Conservation (phyloP, 2,888 invertebrate genomes). For the Stenichneumon culpator region DNA sequence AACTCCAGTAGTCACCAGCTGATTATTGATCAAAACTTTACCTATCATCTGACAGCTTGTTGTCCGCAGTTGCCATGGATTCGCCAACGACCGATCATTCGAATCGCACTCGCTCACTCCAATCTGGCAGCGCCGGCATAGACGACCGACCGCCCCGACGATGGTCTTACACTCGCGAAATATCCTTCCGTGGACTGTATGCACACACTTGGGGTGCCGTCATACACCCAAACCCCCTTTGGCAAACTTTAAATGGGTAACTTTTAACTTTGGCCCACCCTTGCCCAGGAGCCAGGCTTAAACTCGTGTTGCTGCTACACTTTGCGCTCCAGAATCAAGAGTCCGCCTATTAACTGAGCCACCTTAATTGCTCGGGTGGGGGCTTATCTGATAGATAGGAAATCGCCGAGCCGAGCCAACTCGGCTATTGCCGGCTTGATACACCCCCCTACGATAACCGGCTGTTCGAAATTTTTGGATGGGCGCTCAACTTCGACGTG, state of each 20-base stretch:
- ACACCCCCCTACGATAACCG: neutral
- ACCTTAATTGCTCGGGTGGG: conserved; percentile 65
- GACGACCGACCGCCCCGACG: conserved; percentile 37
- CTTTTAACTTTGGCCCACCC: conserved; percentile 71
- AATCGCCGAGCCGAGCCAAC: conserved; percentile 13
- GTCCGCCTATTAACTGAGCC: conserved; percentile 66
- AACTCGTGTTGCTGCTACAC: conserved; percentile 17
- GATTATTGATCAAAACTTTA: conserved; percentile 85
- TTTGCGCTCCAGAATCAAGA: conserved; percentile 61
- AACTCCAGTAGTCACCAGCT: conserved; percentile 80
- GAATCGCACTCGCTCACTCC: conserved; percentile 72
- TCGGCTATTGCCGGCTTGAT: conserved; percentile 18
- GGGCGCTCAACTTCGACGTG: conserved; percentile 54
- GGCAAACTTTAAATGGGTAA: conserved; percentile 76
- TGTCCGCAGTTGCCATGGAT: conserved; percentile 84
- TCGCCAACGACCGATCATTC: conserved; percentile 81
- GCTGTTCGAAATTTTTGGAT: conserved; percentile 23
- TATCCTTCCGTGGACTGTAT: neutral
- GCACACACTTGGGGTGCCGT: neutral
- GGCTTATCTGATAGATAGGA: conserved; percentile 69
- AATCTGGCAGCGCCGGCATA: neutral
- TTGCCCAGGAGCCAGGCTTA: neutral
- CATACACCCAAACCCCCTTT: conserved; percentile 16
- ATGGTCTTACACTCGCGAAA: conserved; percentile 37
- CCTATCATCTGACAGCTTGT: conserved; percentile 85